Evolutionary conservation across 2,113 vertebrate species (phyloP), one percentile per base, ranked within the genome.

Genomic region (Dissostichus mawsoni): DNA sequence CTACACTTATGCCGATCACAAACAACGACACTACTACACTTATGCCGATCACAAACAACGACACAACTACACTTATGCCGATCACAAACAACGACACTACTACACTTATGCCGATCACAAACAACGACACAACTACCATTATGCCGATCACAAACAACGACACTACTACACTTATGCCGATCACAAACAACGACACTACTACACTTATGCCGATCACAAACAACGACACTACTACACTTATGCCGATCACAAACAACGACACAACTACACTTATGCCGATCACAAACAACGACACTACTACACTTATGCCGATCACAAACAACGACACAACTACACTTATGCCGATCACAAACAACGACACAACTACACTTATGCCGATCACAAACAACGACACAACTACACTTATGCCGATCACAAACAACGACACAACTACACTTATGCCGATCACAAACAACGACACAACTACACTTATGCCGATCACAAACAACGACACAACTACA

Each of bases 81-180:
- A 47, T 44, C 0, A 20, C 36, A 0, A 47, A 0, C 47, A 69
- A 47, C 8, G 1, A 3, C 44, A 44, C 69, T 41, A 68, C 55
- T 14, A 14, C 36, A 0, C 16, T 1, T 4, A 9, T 57, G 41
- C 25, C n/a, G 0, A 11, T 8, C 0, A 6, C 58, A 44, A 36
- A 0, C 47, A 69, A 47, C 8, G 1, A 3, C 44, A 44, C 69
- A 48, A 68, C 55, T 14, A 14, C 36, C 0, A 29, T 0, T 18
- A 11, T 36, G 0, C 17, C 18, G 0, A 47, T 44, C 0, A 72
- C 14, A 6, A 16, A 2, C 20, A 48, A 48, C 11, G 20, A 3
- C 44, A 44, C 69, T 41, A 68, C 55, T 14, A 14, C 36, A 3
- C n/a, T n/a, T 41, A 29, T 23, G 4, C 33, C 33, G 4, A 36